Percentiles rank a stretch among this genome's conserved stretches.
Conservation (phyloP, 2,113 vertebrate genomes). For the Elanoides forficatus region DNA sequence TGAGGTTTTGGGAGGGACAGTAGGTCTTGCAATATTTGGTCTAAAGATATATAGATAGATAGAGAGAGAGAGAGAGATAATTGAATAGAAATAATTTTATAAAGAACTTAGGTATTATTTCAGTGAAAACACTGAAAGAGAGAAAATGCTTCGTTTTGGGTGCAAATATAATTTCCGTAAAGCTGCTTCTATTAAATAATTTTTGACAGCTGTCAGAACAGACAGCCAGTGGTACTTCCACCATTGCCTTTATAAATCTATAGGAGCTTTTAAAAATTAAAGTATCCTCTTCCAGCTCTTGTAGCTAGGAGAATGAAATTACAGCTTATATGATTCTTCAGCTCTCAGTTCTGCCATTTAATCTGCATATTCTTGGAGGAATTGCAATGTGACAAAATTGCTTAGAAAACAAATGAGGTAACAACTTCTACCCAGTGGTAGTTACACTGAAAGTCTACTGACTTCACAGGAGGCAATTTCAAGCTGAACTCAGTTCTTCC, state of each 20-base stretch:
- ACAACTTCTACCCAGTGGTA: not conserved
- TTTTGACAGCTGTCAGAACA: not conserved
- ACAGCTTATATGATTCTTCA: not conserved
- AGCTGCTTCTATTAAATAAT: not conserved
- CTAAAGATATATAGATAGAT: not conserved
- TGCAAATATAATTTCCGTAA: not conserved
- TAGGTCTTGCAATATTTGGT: not conserved
- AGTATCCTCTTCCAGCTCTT: not conserved
- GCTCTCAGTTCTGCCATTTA: not conserved
- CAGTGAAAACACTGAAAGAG: not conserved
- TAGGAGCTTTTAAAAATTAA: not conserved
- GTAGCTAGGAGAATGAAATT: not conserved
- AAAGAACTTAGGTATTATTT: not conserved
- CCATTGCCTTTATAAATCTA: not conserved
- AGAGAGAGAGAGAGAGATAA: no score
- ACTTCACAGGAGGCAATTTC: not conserved
- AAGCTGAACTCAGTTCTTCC: not conserved
- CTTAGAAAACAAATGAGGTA: not conserved
- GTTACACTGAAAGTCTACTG: not conserved
- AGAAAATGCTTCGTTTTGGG: not conserved
- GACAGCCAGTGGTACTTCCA: not conserved
- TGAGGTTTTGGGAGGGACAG: not conserved
- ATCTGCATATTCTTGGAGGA: not conserved
- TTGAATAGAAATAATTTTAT: not conserved
- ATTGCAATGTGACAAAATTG: not conserved